Evolutionary conservation across 2,113 vertebrate genomes (phyloP), one percentile per base, ranked within the genome.

Genomic region (Cyanocitta stelleri): DNA sequence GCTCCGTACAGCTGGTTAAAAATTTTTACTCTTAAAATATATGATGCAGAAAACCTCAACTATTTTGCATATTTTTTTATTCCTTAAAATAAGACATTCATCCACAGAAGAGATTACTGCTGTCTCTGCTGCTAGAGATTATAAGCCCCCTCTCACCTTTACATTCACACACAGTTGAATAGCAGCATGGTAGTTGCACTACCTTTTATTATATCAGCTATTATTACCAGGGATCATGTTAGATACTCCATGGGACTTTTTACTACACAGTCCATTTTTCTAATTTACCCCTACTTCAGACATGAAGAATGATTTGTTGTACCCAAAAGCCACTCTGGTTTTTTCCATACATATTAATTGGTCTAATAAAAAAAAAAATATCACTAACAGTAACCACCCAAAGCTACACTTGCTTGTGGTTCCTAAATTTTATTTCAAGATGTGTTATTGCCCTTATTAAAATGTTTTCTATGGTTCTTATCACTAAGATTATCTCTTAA

Each of bases 131-230:
- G 17, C 29, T 4, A 51, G 33, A 51, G 23, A 30, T 55, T 78
- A 63, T 6, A 64, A 55, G 4, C 30, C 23, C 5, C 12, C 41
- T 66, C 54, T 58, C 16, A 58, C 27, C 30, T 73, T 63, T 15
- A 30, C 2, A 59, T 35, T 59, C 22, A 41, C 14, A 55, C 20
- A 44, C 8, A 32, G 5, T 0, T 44, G 44, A 90, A 76, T 3
- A 73, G 33, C 1, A 71, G 30, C 16, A 39, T 1, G 1, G 27
- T 11, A 69, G 19, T 6, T 61, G 29, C 6, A 46, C 1, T 17
- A 22, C 8, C 10, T 54, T 41, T 37, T 68, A 37, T 51, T 51
- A 1, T 16, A 69, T 17, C n/a, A 39, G 35, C 41, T 58, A 64
- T 59, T 21, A 20, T 23, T 20, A 51, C 16, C 12, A 68, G 22